Percentiles rank a stretch among this genome's conserved stretches.
Conservation (phyloP, 2,888 invertebrate species). For the Amphipoea oculea region DNA sequence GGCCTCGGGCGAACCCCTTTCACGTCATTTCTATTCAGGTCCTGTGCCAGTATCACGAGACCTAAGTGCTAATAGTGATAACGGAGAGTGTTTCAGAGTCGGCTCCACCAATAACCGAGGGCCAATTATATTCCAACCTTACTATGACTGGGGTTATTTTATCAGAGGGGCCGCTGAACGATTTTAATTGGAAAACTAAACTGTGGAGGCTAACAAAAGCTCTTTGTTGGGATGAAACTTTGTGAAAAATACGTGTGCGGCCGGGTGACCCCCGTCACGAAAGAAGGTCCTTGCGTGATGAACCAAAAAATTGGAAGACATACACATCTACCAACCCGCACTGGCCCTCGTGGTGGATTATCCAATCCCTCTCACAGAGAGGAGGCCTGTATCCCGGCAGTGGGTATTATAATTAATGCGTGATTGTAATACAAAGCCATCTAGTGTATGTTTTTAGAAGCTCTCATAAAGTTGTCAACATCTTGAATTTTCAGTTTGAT, state of each 20-base stretch:
- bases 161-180: conserved; percentile 34
- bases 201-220: conserved; percentile 34
- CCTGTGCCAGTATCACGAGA: conserved; percentile 72
- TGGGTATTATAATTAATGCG: neutral
- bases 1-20: conserved; percentile 73
- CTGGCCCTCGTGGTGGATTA: too few relatives aligned
- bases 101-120: conserved; percentile 69
- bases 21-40: conserved; percentile 84
- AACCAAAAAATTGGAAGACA: too few relatives aligned
- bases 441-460: neutral
- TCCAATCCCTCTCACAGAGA: too few relatives aligned
- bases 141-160: conserved; percentile 61
- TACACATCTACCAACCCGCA: too few relatives aligned
- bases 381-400: too few relatives aligned
- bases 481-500: neutral
- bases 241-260: neutral
- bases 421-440: neutral
- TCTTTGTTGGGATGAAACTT: conserved; percentile 14
- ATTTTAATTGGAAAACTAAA: conserved; percentile 60
- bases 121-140: conserved; percentile 72
- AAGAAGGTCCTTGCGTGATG: neutral
- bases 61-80: conserved; percentile 85
- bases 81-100: conserved; percentile 72
- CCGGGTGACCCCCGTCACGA: neutral
- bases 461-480: neutral